Conservation (phyloP, 92 coral and sea anemone species). For the Epizoanthus rinbou region DNA sequence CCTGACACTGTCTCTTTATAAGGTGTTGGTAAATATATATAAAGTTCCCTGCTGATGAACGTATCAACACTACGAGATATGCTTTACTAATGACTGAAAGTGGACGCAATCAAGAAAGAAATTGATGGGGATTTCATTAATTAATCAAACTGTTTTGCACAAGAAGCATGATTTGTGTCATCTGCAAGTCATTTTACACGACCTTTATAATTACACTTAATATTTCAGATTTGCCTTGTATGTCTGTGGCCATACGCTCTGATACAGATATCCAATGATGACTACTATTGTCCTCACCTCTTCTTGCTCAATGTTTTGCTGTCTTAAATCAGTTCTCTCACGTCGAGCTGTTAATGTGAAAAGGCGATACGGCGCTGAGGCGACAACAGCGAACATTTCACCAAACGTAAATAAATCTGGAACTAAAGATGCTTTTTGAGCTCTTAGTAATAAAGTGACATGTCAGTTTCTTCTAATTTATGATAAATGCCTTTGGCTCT, state of each 20-base stretch:
- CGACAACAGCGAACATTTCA: slow-evolving; percentile 30
- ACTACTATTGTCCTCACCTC: slow-evolving; percentile 29
- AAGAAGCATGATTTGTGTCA: not conserved
- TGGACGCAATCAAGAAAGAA: too few relatives aligned
- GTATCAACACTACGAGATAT: too few relatives aligned
- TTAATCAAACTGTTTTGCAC: too few relatives aligned
- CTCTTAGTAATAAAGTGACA: slow-evolving; percentile 13
- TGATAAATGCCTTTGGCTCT: slow-evolving; percentile 9
- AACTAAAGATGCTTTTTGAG: slow-evolving; percentile 14
- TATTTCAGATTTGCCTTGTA: slow-evolving; percentile 16
- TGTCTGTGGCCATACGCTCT: not conserved
- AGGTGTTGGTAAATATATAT: too few relatives aligned
- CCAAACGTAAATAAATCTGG: slow-evolving; percentile 23
- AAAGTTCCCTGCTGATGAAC: too few relatives aligned
- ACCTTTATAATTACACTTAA: not conserved
- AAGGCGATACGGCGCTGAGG: slow-evolving; percentile 12
- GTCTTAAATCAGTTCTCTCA: slow-evolving; percentile 14
- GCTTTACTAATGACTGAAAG: too few relatives aligned
- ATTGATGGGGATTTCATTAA: too few relatives aligned
- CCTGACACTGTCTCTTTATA: too few relatives aligned
- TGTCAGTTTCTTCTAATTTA: slow-evolving; percentile 17
- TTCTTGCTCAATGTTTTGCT: not conserved
- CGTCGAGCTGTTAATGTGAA: slow-evolving; percentile 48
- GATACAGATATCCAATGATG: slow-evolving; percentile 20
- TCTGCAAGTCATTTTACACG: not conserved